Base-by-base conservation (phyloP, 2,797 vertebrate genomes). In the Erpetoichthys calabaricus region DNA sequence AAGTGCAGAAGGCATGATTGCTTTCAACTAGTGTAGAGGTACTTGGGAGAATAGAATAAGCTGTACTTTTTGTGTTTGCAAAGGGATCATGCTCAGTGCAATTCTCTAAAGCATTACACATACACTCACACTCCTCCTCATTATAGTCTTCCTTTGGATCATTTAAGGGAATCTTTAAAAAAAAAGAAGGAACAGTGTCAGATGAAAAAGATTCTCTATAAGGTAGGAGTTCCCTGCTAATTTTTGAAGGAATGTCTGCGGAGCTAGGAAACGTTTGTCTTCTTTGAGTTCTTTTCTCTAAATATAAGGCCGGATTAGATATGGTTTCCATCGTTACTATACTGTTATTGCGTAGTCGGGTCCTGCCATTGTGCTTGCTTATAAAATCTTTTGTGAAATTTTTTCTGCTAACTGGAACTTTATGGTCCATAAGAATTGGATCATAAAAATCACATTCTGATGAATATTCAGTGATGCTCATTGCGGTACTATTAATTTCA, bases 251-350 rank as follows among this genome's bases (percentile, higher is more conserved):
- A 53, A 44, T 55, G 7, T 68, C 55, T 1, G 60, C 59, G 5
- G 63, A 64, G 55, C 79, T 75, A 9, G 86, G 89, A 57, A 86
- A 89, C 4, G 84, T 85, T 57, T 84, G 85, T 5, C 84, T 79
- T 67, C 85, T 80, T 64, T 70, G 70, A 62, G 60, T 60, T 55
- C 73, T 80, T 45, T 65, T 60, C 5, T 68, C 62, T 3, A 4
- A 44, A 45, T 64, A 56, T 10, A 59, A 57, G 7, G 68, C 52
- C 0, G 57, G 57, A 62, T 63, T 68, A 3, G 50, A 45, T 59
- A 64, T 73, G 65, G 72, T 72, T 62, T 78, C 73, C 6, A 78
- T 61, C 6, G 74, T 68, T 7, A 65, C 65, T 2, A 75, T 72
- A 55, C 69, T 85, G 61, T 75, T 81, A 63, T 79, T 84, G 62